phyloP scores from a whole-genome alignment of 2,888 invertebrate genomes.

The Blastobasis lacticolella region DNA sequence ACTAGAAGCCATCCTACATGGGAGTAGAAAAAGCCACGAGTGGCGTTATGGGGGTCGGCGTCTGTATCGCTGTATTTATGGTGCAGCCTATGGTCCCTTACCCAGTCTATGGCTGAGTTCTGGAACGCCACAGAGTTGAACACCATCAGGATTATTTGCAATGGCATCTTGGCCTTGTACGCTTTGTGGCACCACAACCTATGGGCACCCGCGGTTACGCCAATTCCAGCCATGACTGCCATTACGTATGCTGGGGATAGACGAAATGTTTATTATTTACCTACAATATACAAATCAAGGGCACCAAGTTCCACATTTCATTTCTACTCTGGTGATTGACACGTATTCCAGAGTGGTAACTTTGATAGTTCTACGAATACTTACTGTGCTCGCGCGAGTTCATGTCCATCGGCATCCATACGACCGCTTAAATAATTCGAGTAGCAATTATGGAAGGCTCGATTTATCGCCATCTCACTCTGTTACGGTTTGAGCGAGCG shows the following conservation, averaged over 20 bases:
- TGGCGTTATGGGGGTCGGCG: constrained; percentile 84
- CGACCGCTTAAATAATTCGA: too few species aligned
- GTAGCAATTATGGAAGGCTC: too few species aligned
- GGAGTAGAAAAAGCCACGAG: constrained; percentile 85
- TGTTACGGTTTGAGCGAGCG: too few species aligned
- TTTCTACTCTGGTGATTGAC: background rate
- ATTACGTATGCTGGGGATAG: constrained; percentile 23
- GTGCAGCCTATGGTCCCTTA: constrained; percentile 75
- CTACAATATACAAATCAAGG: background rate
- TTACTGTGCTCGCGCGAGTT: background rate
- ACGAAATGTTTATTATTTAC: background rate
- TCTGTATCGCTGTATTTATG: constrained; percentile 85
- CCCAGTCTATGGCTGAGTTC: constrained; percentile 72
- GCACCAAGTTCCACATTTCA: background rate
- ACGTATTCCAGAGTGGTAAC: background rate
- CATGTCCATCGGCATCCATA: background rate
- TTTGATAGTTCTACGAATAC: background rate
- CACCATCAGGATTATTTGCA: constrained; percentile 18
- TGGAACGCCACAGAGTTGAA: constrained; percentile 27
- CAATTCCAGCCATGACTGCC: constrained; percentile 24
- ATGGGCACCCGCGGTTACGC: constrained; percentile 31
- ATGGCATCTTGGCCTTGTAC: constrained; percentile 21
- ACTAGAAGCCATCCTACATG: constrained; percentile 86
- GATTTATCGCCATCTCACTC: too few species aligned
- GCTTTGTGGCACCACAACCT: constrained; percentile 21